phyloP scores from a whole-genome alignment of 2,888 invertebrate genomes.

The Sicus ferrugineus region DNA sequence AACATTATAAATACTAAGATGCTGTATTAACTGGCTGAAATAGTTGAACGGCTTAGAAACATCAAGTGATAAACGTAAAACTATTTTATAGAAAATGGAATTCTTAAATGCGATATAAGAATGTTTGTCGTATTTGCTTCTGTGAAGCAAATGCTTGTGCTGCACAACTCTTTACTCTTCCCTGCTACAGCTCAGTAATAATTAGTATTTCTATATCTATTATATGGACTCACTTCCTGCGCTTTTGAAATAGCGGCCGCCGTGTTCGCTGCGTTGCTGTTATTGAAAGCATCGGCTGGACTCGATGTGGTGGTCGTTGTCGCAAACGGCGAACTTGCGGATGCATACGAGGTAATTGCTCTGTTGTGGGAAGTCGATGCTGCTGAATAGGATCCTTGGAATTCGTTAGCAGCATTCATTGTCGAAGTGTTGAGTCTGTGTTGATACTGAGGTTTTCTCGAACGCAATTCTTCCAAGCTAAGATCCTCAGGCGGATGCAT shows the following conservation, averaged over 20 bases:
- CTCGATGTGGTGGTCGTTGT: conserved; percentile 39
- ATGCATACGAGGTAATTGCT: conserved; percentile 40
- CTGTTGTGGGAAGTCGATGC: conserved; percentile 35
- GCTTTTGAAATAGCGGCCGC: conserved; percentile 63
- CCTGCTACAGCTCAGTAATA: conserved; percentile 53
- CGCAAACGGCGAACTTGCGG: conserved; percentile 39
- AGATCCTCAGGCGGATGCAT: conserved; percentile 94
- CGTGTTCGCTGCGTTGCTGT: conserved; percentile 65
- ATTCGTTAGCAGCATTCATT: conserved; percentile 40
- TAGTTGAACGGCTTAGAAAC: conserved; percentile 7
- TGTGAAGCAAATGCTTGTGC: conserved; percentile 16
- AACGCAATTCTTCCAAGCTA: conserved; percentile 85
- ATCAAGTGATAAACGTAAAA: conserved; percentile 22
- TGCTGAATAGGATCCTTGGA: conserved; percentile 40
- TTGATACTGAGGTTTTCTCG: conserved; percentile 75
- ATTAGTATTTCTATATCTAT: conserved; percentile 63
- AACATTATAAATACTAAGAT: conserved; percentile 11
- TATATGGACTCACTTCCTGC: conserved; percentile 64
- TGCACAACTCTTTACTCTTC: conserved; percentile 36
- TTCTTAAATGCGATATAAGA: conserved; percentile 48
- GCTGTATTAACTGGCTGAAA: conserved; percentile 7
- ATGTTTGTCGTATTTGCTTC: conserved; percentile 20
- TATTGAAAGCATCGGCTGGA: conserved; percentile 39
- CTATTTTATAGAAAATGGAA: conserved; percentile 46
- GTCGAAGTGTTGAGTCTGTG: conserved; percentile 62